Evolutionary conservation across 2,113 vertebrate genomes (phyloP).

Genomic region (Charina bottae): DNA sequence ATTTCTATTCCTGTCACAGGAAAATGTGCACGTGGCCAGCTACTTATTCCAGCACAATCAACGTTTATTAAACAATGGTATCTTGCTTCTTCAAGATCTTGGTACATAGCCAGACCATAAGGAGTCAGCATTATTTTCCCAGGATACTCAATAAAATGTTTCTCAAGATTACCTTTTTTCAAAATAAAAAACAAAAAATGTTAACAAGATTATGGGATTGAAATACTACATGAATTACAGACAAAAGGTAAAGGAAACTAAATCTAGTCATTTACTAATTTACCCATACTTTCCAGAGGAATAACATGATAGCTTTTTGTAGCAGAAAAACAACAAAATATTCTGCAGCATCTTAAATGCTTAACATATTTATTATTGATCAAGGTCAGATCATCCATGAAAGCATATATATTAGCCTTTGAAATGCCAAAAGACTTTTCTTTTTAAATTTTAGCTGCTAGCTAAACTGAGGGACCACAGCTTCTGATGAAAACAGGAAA

Average conservation of each 20-base stretch:
- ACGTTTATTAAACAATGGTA: conserved; percentile 25
- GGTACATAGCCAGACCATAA: conserved; percentile 20
- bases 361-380: not conserved
- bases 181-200: conserved; percentile 26
- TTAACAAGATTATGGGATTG: not conserved
- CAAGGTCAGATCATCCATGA: not conserved
- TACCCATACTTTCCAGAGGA: conserved; percentile 21
- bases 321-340: not conserved
- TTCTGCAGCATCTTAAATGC: not conserved
- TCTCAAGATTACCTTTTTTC: conserved; percentile 1
- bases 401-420: not conserved
- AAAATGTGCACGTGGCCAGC: conserved; percentile 4
- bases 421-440: not conserved
- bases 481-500: conserved; percentile 47
- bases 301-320: not conserved
- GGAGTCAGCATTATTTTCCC: conserved; percentile 47
- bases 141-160: conserved; percentile 53
- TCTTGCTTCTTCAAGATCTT: conserved; percentile 26
- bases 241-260: conserved; percentile 27
- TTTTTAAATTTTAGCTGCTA: not conserved
- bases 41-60: conserved; percentile 29
- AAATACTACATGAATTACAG: conserved; percentile 20
- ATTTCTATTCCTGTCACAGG: conserved; percentile 36
- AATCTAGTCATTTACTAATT: conserved; percentile 20
- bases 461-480: conserved; percentile 6